Evolutionary conservation across 1,140 invertebrate genomes (phyloP), one percentile per base, ranked within the genome.

Genomic region (Aphaenogaster ashmeadi): DNA sequence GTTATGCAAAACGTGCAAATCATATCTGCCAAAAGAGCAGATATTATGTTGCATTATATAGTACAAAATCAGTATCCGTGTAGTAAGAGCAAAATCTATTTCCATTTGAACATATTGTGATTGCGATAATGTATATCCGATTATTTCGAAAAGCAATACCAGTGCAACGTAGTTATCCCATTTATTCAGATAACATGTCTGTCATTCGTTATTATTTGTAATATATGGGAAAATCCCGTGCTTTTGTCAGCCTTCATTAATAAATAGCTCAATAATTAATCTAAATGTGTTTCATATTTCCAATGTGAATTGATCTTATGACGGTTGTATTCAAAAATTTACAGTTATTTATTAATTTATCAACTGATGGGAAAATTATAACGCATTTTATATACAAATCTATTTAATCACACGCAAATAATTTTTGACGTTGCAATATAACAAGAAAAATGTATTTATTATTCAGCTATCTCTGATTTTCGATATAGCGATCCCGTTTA

Each of bases 211-310:
- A 52, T 81, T 69, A 54, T 69, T 54, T 54, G 36, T 18, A 15
- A 47, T 66, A 78, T 66, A 36, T 69, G n/a, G 3, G 62, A 52
- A 69, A 81, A 71, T 81, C 36, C 36, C 44, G 47, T 36, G 77
- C 41, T 64, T 79, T 81, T 38, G 64, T 54, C 44, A 71, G 36
- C 44, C 8, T n/a, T 81, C 36, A 71, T 81, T 69, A 81, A 69
- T 52, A 52, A 69, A 71, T 41, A 33, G 2, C 64, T 71, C 36
- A 71, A 69, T 81, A 52, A 81, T 71, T 81, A 69, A 71, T 81
- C 78, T 81, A 71, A 80, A 81, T 81, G 11, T 36, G 33, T 69
- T 41, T 5, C 62, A 33, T 8, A 27, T 38, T 38, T 38, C 18
- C 58, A 36, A 66, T 9, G 13, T 47, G 27, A 79, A 79, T 47